Base-by-base conservation (phyloP, 2,888 invertebrate species). In the Caenorhabditis japonica region DNA sequence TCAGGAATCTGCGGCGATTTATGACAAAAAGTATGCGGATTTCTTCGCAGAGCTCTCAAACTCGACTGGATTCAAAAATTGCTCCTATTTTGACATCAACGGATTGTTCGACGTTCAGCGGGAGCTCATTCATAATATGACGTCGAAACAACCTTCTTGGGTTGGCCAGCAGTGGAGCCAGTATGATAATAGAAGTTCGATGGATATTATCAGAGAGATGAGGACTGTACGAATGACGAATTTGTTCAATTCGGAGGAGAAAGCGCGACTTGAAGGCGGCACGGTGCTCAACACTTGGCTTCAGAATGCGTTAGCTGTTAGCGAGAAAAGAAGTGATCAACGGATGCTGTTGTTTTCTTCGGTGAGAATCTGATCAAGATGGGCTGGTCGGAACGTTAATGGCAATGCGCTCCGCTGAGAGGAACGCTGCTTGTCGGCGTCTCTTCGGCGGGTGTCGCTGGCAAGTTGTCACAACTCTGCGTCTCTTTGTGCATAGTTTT, bases 311-410 rank as follows among this genome's bases (percentile, higher is more conserved):
- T 23, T 76, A 13, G 69, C 58, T 19, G 79, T 80, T 10, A 62
- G 56, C 2, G 56, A 73, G 25, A 77, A 70, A 4, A 51, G 53
- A 17, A 68, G 72, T 17, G 60, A 73, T 19, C 51, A 53, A 5
- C 80, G 77, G 53, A 83, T 84, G 80, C 51, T 82, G 1, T 51
- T 83, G 3, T 84, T 81, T 53, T 84, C 84, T 3, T 77, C 84
- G 52, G 84, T 84, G 56, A 39, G 52, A n/a, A n/a, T n/a, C n/a
- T n/a, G n/a, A n/a, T n/a, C n/a, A n/a, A n/a, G n/a, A n/a, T n/a
- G n/a, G n/a, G n/a, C n/a, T n/a, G n/a, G n/a, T n/a, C n/a, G n/a
- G n/a, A n/a, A n/a, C n/a, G n/a, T n/a, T n/a, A n/a, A n/a, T n/a
- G n/a, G n/a, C n/a, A n/a, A n/a, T n/a, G n/a, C n/a, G n/a, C n/a